Percentiles rank a stretch among this genome's conserved stretches.
These are phyloP conservation scores for Onychomys leucogaster DNA, from an alignment of 2,797 vertebrate genomes.

Conservation along the genomic window DNA sequence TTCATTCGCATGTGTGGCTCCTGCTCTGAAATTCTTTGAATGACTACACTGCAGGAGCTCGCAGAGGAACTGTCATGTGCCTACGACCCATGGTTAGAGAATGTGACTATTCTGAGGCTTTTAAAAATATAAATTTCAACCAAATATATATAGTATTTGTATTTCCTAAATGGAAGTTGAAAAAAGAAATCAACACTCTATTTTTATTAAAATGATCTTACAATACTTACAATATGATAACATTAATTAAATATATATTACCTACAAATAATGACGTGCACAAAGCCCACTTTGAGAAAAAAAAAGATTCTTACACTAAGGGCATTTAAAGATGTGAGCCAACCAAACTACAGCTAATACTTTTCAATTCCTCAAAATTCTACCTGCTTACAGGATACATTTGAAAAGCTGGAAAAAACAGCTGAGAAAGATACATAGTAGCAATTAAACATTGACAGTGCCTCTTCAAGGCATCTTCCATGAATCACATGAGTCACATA, in stretches of 20 bases:
- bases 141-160: no score
- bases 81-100: not conserved
- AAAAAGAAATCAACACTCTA: not conserved
- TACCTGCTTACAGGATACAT: not conserved
- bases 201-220: conserved; percentile 47
- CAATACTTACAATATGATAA: not conserved
- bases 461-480: conserved; percentile 26
- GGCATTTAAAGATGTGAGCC: not conserved
- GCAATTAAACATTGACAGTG: conserved; percentile 11
- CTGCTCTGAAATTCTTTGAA: conserved; percentile 51
- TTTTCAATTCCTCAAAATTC: conserved; percentile 54
- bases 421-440: not conserved
- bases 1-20: conserved; percentile 35
- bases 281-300: conserved; percentile 35
- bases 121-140: conserved; percentile 53
- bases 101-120: not conserved
- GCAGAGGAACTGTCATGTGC: not conserved
- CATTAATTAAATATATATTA: conserved; percentile 2
- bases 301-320: not conserved
- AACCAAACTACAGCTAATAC: conserved; percentile 47
- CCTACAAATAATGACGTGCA: conserved; percentile 19
- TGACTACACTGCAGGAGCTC: not conserved
- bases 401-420: conserved; percentile 49
- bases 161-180: conserved; percentile 56
- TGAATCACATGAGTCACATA: conserved; percentile 46